Evolutionary conservation across 2,797 vertebrate species (phyloP).

Genomic region (Sarcophilus harrisii): DNA sequence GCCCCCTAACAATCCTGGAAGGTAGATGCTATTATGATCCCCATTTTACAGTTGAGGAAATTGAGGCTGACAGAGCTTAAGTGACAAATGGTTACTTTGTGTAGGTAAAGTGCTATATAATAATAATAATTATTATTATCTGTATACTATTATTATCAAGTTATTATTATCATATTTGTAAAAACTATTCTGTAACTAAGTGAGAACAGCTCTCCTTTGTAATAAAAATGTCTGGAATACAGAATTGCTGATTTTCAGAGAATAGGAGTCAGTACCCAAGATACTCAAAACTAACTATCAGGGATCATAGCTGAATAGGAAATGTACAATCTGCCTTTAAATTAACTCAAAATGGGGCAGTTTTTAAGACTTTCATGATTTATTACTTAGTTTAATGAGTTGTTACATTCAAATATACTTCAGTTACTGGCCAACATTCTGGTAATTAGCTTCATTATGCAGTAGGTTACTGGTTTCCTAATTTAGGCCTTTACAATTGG

Average conservation of each 20-base stretch:
- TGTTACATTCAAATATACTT: not conserved
- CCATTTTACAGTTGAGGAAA: not conserved
- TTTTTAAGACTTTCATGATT: not conserved
- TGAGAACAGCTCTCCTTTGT: not conserved
- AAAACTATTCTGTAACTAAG: not conserved
- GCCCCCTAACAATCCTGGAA: not conserved
- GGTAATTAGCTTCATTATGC: not conserved
- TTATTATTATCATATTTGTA: not conserved
- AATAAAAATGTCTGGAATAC: not conserved
- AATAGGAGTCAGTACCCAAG: not conserved
- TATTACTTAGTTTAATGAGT: not conserved
- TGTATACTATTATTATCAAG: not conserved
- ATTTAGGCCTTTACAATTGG: not conserved
- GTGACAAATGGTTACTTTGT: not conserved
- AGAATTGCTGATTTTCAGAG: not conserved
- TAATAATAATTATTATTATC: not conserved
- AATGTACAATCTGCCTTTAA: not conserved
- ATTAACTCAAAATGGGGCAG: not conserved
- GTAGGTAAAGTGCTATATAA: not conserved
- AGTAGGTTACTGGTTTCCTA: not conserved
- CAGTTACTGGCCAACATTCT: not conserved
- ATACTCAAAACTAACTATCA: not conserved
- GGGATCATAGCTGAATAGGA: not conserved
- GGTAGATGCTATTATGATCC: not conserved
- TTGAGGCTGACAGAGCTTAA: not conserved